Evolutionary conservation across 2,888 invertebrate species (phyloP).

Genomic region (Pemphredon lugubris): DNA sequence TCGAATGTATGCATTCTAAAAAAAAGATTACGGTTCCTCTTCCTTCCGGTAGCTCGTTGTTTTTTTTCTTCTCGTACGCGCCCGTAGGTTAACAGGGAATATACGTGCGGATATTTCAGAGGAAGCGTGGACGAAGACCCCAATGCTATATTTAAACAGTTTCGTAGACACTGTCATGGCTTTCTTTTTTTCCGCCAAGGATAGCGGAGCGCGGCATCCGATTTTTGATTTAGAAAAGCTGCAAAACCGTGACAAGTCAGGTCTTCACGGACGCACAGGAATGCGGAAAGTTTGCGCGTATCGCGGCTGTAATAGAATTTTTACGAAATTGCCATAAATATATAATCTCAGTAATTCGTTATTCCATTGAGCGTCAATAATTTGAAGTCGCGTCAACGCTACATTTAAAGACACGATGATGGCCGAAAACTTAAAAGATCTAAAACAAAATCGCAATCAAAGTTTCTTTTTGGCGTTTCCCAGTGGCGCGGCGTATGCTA

Average conservation of each 20-base stretch:
- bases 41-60: slow-evolving; percentile 16
- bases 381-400: too few species aligned
- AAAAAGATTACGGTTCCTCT: slow-evolving; percentile 38
- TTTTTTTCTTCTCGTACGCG: slow-evolving; percentile 17
- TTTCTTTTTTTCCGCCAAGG: slow-evolving; percentile 44
- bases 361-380: too few species aligned
- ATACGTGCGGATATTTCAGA: slow-evolving; percentile 47
- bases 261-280: slow-evolving; percentile 8
- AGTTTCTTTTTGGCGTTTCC: too few species aligned
- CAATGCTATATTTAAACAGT: slow-evolving; percentile 75
- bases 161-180: slow-evolving; percentile 65
- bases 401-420: too few species aligned
- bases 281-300: background rate
- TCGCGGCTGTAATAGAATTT: too few species aligned
- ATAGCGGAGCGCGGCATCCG: slow-evolving; percentile 38
- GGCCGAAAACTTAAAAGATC: too few species aligned
- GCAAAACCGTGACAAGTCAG: slow-evolving; percentile 24
- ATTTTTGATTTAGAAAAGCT: slow-evolving; percentile 39
- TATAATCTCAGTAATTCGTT: too few species aligned
- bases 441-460: too few species aligned
- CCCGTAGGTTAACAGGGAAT: slow-evolving; percentile 39
- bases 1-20: too few species aligned
- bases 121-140: slow-evolving; percentile 66
- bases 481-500: too few species aligned
- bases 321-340: too few species aligned